Conservation (phyloP, 2,888 invertebrate genomes). For the Drosophila ustulata region DNA sequence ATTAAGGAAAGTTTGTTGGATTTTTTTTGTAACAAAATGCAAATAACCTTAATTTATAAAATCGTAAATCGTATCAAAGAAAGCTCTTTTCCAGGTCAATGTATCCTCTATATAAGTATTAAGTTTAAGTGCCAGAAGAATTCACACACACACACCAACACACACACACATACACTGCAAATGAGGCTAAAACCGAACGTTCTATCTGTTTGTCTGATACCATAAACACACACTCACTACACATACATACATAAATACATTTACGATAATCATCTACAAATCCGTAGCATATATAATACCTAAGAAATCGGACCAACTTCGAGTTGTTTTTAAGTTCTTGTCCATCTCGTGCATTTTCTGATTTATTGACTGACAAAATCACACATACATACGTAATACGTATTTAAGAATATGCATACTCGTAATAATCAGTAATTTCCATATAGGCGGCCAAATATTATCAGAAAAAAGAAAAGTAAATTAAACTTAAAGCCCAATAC, state of each 20-base stretch:
- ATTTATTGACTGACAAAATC: conserved; percentile 29
- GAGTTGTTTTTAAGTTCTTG: conserved; percentile 8
- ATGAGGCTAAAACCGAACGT: conserved; percentile 23
- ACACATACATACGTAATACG: conserved; percentile 7
- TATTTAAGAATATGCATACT: conserved; percentile 20
- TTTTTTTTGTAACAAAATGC: conserved; percentile 15
- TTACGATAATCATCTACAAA: conserved; percentile 43
- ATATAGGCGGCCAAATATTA: conserved; percentile 30
- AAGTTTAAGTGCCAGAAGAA: conserved; percentile 40
- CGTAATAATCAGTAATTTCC: conserved; percentile 29
- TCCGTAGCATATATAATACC: conserved; percentile 24
- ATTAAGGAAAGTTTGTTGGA: conserved; percentile 32
- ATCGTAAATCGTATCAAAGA: conserved; percentile 16
- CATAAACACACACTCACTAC: conserved; percentile 7
- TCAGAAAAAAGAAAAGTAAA: neutral
- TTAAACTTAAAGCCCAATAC: conserved; percentile 21
- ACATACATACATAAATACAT: too few relatives aligned
- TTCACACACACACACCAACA: neutral
- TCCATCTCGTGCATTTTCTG: neutral
- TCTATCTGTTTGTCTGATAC: conserved; percentile 47
- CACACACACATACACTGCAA: conserved; percentile 21
- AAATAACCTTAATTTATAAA: neutral
- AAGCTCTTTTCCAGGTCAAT: conserved; percentile 61
- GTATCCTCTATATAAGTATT: conserved; percentile 46
- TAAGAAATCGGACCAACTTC: conserved; percentile 55